These are phyloP conservation scores for Ladona fulva DNA, from an alignment of 1,140 invertebrate species.

Conservation along the genomic window DNA sequence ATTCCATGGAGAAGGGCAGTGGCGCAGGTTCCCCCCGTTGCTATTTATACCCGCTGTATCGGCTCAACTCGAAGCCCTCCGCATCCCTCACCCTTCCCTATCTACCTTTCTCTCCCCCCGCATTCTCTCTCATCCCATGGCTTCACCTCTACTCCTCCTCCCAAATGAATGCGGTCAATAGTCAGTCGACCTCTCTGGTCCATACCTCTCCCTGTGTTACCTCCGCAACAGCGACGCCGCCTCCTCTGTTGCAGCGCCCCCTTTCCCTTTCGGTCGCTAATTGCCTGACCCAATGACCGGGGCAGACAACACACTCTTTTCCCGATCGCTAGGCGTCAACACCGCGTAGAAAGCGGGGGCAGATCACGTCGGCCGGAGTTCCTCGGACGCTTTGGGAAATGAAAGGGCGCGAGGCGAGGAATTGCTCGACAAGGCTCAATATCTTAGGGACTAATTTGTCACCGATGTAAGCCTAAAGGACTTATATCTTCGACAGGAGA, in stretches of 20 bases:
- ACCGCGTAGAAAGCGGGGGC: no score
- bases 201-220: background rate
- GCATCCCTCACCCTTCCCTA: background rate
- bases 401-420: no score
- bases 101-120: background rate
- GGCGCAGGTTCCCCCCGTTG: background rate
- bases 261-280: background rate
- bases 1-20: background rate
- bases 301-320: background rate
- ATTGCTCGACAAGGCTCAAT: no score
- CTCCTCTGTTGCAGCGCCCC: background rate
- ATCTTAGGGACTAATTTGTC: no score
- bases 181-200: background rate
- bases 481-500: no score
- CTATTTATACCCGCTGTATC: background rate
- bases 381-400: no score
- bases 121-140: background rate
- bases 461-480: no score
- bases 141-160: background rate
- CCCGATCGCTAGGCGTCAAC: no score
- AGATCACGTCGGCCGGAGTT: no score
- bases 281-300: background rate
- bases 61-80: background rate
- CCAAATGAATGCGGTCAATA: constrained; percentile 9
- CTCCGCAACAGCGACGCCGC: background rate